Base-by-base conservation (phyloP, 2,888 invertebrate genomes). In the Agonopterix arenella region DNA sequence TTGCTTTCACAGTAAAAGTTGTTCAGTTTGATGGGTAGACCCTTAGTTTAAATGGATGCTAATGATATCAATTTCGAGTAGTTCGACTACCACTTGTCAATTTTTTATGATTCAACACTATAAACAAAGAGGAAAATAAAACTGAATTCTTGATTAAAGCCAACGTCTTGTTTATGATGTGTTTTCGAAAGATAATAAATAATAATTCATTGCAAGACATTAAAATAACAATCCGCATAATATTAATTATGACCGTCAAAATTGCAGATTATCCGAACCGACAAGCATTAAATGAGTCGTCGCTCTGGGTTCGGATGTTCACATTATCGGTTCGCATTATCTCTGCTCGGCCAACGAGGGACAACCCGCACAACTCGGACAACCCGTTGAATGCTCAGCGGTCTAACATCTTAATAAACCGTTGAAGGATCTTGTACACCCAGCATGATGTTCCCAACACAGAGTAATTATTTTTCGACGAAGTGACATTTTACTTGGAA, bases 251-350 rank as follows among this genome's bases (percentile, higher is more conserved):
- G 37, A 44, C 40, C 28, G 38, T 28, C 44, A 28, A 45, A 47
- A 42, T 46, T 18, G 49, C 43, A 38, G 49, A 43, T 50, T 47
- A 53, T 76, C 59, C 65, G 69, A 84, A 77, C 77, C 79, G 82
- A 86, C 89, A 84, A 73, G 80, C 82, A 80, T 84, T 79, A 84
- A 88, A 84, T 84, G 79, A 89, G 75, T 80, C 76, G 74, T 70
- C 28, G 28, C 28, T 28, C 60, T 65, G 64, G 66, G 66, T 68
- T 66, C 68, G 67, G 68, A 69, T 71, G 73, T 73, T 68, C 68
- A 63, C 76, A 76, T 84, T 84, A 85, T 84, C 84, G 71, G 72
- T 61, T 70, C 68, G 73, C 76, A 73, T 76, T 70, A 82, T 86
- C 81, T 82, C 60, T 58, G 60, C 59, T 62, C 57, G 55, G 62